Percentiles rank a stretch among this genome's conserved stretches.
Conservation (phyloP, 2,888 invertebrate species). For the Lasioglossum figueresi region DNA sequence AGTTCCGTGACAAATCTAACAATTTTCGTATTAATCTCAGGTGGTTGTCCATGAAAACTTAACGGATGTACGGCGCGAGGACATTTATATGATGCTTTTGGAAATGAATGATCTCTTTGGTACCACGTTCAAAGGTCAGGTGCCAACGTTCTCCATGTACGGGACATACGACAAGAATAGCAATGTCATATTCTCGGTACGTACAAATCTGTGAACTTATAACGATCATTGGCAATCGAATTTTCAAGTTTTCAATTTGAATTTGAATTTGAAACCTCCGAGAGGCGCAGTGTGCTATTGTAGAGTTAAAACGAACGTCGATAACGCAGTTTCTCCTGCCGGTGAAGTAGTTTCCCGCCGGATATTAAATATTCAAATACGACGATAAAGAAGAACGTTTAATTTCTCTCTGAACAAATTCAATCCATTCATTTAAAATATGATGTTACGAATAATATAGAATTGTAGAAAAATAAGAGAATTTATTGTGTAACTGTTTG, state of each 20-base stretch:
- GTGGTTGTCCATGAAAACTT: constrained; percentile 87
- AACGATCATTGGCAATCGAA: background rate
- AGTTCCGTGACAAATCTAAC: background rate
- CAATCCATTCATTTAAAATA: background rate
- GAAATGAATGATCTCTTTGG: constrained; percentile 90
- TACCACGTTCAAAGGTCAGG: constrained; percentile 85
- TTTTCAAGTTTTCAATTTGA: background rate
- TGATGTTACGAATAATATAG: no score
- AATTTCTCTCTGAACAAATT: background rate
- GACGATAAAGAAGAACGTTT: background rate
- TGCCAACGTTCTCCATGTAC: constrained; percentile 89
- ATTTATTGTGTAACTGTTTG: background rate
- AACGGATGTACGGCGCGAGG: constrained; percentile 86
- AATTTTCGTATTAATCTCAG: constrained; percentile 79
- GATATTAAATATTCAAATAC: background rate
- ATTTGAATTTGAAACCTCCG: background rate
- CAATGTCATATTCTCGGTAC: constrained; percentile 88
- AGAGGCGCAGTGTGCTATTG: background rate
- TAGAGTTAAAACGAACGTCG: background rate
- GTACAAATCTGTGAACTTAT: constrained; percentile 52
- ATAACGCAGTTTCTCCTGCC: background rate
- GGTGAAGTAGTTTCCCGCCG: background rate
- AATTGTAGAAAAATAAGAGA: background rate
- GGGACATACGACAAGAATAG: constrained; percentile 88
- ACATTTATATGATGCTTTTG: constrained; percentile 89